phyloP scores from a whole-genome alignment of 2,797 vertebrate genomes.

The Periophthalmus magnuspinnatus region DNA sequence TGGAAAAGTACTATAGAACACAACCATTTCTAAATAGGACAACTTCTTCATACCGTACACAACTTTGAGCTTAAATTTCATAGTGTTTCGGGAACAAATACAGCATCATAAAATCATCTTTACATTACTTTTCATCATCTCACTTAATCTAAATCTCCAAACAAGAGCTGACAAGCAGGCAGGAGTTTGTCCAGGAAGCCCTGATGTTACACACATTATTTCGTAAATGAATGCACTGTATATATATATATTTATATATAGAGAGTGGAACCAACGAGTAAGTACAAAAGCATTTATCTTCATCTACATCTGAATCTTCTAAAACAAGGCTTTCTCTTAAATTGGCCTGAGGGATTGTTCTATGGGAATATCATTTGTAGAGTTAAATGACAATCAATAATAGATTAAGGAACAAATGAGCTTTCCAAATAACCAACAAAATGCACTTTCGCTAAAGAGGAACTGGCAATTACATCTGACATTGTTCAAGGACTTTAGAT shows the following conservation, averaged over 20 bases:
- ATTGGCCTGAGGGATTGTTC: conserved; percentile 23
- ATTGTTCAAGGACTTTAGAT: conserved; percentile 6
- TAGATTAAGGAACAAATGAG: conserved; percentile 48
- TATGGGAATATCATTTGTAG: conserved; percentile 32
- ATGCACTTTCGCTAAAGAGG: conserved; percentile 26
- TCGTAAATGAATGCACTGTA: neutral
- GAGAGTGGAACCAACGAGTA: conserved; percentile 31
- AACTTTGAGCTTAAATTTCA: neutral
- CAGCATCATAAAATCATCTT: neutral
- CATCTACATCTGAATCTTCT: conserved; percentile 38
- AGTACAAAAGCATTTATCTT: conserved; percentile 48
- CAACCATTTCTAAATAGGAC: too few relatives aligned
- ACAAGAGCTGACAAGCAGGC: neutral
- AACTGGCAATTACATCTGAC: conserved; percentile 23
- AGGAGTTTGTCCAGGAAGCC: neutral
- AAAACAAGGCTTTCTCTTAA: conserved; percentile 30
- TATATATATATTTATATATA: neutral
- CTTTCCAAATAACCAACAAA: conserved; percentile 38
- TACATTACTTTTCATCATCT: neutral
- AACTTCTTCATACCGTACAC: neutral
- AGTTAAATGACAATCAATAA: conserved; percentile 49
- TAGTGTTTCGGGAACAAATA: neutral
- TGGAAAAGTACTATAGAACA: too few relatives aligned
- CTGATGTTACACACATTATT: neutral
- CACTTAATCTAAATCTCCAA: neutral